phyloP scores from a whole-genome alignment of 1,140 invertebrate species.

The Teleogryllus occipitalis region DNA sequence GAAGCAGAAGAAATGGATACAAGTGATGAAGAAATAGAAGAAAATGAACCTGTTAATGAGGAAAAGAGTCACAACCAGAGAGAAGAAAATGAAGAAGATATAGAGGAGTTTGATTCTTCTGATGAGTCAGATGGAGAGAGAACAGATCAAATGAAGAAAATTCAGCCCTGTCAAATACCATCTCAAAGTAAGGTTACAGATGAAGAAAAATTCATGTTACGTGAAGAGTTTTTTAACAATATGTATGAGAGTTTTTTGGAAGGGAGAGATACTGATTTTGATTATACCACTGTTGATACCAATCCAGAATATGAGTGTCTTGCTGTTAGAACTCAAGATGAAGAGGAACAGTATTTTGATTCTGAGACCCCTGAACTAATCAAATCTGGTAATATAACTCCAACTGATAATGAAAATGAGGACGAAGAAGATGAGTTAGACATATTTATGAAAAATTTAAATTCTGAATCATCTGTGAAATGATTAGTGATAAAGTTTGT shows the following conservation, averaged over 20 bases:
- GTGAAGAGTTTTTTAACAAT: constrained; percentile 73
- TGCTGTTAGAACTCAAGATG: constrained; percentile 58
- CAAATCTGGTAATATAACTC: constrained; percentile 14
- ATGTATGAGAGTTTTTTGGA: constrained; percentile 84
- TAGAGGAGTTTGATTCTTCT: constrained; percentile 22
- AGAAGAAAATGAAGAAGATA: constrained; percentile 24
- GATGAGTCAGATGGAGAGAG: constrained; percentile 25
- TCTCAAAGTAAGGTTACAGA: constrained; percentile 24
- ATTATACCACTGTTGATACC: constrained; percentile 68
- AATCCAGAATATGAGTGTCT: constrained; percentile 74
- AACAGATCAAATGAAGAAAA: constrained; percentile 33
- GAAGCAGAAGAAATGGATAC: constrained; percentile 47
- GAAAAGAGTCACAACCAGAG: constrained; percentile 3
- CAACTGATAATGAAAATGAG: constrained; percentile 26
- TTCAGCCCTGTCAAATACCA: constrained; percentile 31
- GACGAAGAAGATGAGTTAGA: constrained; percentile 59
- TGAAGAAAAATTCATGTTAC: constrained; percentile 48
- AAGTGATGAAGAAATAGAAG: constrained; percentile 35
- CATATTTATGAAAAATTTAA: constrained; percentile 58
- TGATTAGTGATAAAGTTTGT: too few species aligned
- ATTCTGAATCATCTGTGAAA: constrained; percentile 21
- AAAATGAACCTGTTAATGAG: constrained; percentile 28
- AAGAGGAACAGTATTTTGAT: constrained; percentile 85
- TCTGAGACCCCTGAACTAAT: constrained; percentile 55
- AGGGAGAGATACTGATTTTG: constrained; percentile 74